phyloP scores from a whole-genome alignment of 2,113 vertebrate genomes.

The Delphinapterus leucas region DNA sequence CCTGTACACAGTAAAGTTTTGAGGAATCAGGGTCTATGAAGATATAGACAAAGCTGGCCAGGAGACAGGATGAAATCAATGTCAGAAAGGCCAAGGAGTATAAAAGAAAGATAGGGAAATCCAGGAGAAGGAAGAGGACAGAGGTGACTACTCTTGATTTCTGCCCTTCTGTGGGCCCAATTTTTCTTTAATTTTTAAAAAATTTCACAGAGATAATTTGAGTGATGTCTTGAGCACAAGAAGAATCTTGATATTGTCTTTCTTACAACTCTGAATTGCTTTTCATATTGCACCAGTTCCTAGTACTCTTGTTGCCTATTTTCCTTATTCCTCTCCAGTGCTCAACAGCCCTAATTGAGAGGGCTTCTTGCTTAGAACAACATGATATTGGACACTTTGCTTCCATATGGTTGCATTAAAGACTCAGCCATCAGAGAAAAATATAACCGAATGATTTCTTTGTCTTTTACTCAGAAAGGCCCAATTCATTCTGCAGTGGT shows the following conservation, averaged over 20 bases:
- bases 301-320: not conserved
- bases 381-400: not conserved
- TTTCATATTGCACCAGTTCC: not conserved
- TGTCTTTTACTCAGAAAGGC: not conserved
- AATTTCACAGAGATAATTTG: not conserved
- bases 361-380: not conserved
- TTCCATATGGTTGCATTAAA: not conserved
- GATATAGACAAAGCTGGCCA: not conserved
- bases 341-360: not conserved
- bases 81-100: not conserved
- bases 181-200: not conserved
- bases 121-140: not conserved
- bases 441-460: not conserved
- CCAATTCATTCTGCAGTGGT: not conserved
- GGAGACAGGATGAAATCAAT: not conserved
- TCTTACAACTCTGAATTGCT: conserved; percentile 17
- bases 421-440: not conserved
- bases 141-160: not conserved
- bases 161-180: not conserved
- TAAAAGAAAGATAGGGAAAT: not conserved
- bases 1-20: not conserved
- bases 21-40: not conserved
- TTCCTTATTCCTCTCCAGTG: not conserved
- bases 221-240: not conserved
- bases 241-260: not conserved